A percentile compares a stretch with the other conserved stretches of the same genome.
These are phyloP conservation scores for Alectoris magna DNA, from an alignment of 2,797 vertebrate species.

Conservation along the genomic window DNA sequence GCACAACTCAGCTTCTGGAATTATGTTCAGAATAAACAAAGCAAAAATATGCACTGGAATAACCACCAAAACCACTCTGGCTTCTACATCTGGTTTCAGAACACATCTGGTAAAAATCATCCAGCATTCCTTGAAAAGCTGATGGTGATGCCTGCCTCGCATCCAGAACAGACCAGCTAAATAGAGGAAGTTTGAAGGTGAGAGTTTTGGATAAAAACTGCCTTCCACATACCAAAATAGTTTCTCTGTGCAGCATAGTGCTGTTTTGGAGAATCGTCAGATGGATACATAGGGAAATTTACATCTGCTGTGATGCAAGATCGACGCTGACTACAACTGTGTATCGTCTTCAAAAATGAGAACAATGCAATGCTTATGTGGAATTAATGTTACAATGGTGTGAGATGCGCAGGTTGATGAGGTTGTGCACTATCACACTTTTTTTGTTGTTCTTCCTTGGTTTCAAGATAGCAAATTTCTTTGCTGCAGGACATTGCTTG, in stretches of 20 bases:
- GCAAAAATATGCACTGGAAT: background rate
- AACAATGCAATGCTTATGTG: background rate
- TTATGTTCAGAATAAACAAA: conserved; percentile 1
- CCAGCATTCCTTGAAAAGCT: conserved; percentile 3
- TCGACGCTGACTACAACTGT: background rate
- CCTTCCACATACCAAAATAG: background rate
- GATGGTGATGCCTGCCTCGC: background rate
- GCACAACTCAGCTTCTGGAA: conserved; percentile 18
- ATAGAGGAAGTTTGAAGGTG: background rate
- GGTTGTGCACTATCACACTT: background rate
- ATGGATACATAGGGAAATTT: background rate
- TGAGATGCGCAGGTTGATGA: background rate
- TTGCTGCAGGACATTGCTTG: background rate
- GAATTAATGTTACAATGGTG: background rate
- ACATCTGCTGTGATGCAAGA: background rate
- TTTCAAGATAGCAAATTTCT: background rate
- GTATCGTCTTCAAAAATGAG: background rate
- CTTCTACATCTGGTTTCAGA: conserved; percentile 20
- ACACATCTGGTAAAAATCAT: conserved; percentile 37
- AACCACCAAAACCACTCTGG: background rate
- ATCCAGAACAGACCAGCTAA: background rate
- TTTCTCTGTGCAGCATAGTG: background rate
- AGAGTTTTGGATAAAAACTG: conserved; percentile 17
- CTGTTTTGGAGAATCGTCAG: background rate
- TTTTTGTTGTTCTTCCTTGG: background rate